phyloP scores from a whole-genome alignment of 2,797 vertebrate species.

The Lacerta agilis region DNA sequence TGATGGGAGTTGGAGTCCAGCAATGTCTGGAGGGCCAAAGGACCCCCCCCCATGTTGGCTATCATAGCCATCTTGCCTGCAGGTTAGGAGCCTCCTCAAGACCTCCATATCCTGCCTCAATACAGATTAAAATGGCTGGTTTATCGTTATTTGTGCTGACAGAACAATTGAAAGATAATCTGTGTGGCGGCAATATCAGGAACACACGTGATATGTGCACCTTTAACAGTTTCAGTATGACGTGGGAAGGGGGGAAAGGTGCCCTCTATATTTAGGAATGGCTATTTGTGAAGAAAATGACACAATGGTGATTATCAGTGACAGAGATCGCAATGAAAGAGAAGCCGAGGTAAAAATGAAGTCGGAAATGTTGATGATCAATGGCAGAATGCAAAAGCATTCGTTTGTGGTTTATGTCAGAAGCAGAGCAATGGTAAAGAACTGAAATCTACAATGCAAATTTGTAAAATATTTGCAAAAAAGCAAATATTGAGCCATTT shows the following conservation, averaged over 20 bases:
- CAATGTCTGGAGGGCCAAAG: no score
- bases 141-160: conserved; percentile 22
- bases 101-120: neutral
- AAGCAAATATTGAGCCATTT: conserved; percentile 50
- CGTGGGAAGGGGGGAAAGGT: conserved; percentile 22
- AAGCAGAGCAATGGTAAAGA: conserved; percentile 61
- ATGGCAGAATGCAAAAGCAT: conserved; percentile 28
- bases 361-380: neutral
- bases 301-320: neutral
- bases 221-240: conserved; percentile 46
- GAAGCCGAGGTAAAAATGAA: conserved; percentile 32
- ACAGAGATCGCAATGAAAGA: neutral
- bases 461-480: no score
- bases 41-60: no score
- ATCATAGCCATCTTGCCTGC: no score
- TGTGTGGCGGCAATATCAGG: neutral
- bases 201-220: conserved; percentile 14
- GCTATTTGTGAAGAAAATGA: conserved; percentile 48
- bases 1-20: no score
- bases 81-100: neutral
- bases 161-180: neutral
- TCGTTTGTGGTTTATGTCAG: conserved; percentile 22
- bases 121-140: neutral
- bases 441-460: conserved; percentile 47
- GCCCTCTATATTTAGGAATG: neutral